These are phyloP conservation scores for Pelvicachromis taeniatus DNA, from an alignment of 2,113 vertebrate species.

Conservation along the genomic window DNA sequence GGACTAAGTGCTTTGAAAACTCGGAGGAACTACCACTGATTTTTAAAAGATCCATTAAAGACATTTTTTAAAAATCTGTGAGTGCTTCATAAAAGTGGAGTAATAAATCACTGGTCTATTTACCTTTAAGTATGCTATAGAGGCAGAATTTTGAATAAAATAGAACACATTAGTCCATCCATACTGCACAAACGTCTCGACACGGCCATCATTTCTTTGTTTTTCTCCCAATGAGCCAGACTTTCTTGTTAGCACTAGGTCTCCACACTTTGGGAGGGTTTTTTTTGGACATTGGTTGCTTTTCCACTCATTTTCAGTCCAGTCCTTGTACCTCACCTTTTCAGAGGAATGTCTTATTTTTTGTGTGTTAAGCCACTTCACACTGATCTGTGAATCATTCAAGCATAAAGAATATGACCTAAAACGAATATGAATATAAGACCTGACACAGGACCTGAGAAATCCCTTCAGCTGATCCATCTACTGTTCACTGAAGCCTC, in stretches of 20 bases:
- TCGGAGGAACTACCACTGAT: not conserved
- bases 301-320: too few relatives aligned
- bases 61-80: not conserved
- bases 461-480: not conserved
- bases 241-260: too few relatives aligned
- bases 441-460: not conserved
- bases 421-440: not conserved
- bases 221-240: too few relatives aligned
- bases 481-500: not conserved
- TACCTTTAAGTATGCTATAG: not conserved
- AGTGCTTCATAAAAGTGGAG: not conserved
- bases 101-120: not conserved
- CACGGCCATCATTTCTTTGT: too few relatives aligned
- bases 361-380: not conserved
- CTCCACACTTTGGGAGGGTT: too few relatives aligned
- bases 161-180: not conserved
- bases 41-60: not conserved
- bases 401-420: not conserved
- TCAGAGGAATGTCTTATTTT: too few relatives aligned
- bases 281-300: too few relatives aligned
- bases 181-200: not conserved
- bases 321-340: too few relatives aligned
- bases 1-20: not conserved
- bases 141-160: not conserved
- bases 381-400: not conserved